Evolutionary conservation across 2,113 vertebrate species (phyloP).

Genomic region (Centropus unirufus): DNA sequence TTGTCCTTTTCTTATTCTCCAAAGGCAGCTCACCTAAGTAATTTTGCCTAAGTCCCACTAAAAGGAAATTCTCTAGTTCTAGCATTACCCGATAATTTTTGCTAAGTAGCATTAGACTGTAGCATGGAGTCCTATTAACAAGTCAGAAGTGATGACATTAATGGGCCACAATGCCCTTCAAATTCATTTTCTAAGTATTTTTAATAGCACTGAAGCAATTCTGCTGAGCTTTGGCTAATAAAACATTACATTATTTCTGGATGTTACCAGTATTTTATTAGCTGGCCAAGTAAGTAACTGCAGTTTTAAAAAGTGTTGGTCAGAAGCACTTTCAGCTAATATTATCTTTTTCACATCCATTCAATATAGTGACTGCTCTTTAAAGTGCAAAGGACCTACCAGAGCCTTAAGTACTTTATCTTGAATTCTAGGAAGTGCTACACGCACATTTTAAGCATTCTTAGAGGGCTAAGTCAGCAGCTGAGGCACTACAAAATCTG

Average conservation of each 20-base stretch:
- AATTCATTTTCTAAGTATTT: slow-evolving; percentile 25
- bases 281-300: background rate
- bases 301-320: background rate
- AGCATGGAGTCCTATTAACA: background rate
- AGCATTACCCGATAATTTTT: background rate
- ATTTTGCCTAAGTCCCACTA: background rate
- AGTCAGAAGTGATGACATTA: background rate
- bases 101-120: background rate
- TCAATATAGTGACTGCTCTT: background rate
- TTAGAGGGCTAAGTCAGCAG: background rate
- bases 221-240: background rate
- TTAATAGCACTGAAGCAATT: background rate
- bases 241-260: background rate
- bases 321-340: background rate
- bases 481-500: background rate
- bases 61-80: background rate
- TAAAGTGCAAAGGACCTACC: background rate
- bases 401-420: background rate
- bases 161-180: background rate
- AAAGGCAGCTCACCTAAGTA: background rate
- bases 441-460: background rate
- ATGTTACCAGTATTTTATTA: background rate
- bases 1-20: background rate
- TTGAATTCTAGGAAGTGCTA: background rate
- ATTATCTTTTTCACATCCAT: background rate